Conservation (phyloP, 1,140 invertebrate genomes). For the Lasaia peninsularis region DNA sequence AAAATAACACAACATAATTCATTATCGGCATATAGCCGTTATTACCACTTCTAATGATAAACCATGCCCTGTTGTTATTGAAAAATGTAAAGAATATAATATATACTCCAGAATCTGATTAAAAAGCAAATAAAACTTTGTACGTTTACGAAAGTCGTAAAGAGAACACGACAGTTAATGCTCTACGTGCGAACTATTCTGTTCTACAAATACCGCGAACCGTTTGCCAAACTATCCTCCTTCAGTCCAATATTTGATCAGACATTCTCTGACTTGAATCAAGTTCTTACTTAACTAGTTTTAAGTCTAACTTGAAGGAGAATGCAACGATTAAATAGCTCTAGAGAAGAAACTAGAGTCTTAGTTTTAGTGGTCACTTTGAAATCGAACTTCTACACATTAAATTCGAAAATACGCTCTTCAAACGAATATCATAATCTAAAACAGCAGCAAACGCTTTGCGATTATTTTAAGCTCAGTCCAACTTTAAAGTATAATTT, state of each 20-base stretch:
- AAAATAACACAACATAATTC: no score
- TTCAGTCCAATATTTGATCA: conserved; percentile 24
- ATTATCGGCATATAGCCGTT: no score
- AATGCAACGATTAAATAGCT: conserved; percentile 12
- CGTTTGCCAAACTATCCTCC: conserved; percentile 28
- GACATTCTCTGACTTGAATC: conserved; percentile 7
- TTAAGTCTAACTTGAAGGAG: neutral
- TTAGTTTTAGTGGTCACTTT: neutral
- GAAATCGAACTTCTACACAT: neutral
- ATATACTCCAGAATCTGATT: neutral
- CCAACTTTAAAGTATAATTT: no score
- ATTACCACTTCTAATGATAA: no score
- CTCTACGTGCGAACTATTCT: conserved; percentile 33
- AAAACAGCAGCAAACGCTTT: no score
- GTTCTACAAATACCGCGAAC: conserved; percentile 31
- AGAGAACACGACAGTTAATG: conserved; percentile 24
- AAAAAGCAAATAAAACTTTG: conserved; percentile 11
- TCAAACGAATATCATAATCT: no score
- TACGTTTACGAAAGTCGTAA: conserved; percentile 18
- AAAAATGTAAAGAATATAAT: no score
- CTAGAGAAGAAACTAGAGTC: neutral
- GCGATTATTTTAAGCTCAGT: no score
- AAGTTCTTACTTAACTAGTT: conserved; percentile 10
- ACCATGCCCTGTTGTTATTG: no score
- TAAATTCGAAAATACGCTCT: no score